Conservation (phyloP, 2,113 vertebrate genomes). For the Aegotheles bennettii region DNA sequence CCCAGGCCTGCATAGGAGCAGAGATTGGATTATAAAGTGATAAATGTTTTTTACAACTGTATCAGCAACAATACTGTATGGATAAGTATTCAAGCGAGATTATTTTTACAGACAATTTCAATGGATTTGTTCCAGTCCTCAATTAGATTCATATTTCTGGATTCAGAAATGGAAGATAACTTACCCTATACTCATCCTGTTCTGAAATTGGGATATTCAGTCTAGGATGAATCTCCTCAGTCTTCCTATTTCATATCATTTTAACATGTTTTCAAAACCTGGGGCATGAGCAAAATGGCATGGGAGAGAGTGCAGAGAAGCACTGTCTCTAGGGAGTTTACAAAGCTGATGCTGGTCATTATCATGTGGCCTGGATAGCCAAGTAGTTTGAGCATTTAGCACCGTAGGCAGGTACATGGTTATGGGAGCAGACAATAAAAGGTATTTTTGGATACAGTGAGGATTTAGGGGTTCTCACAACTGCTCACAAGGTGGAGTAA, state of each 20-base stretch:
- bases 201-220: slow-evolving; percentile 34
- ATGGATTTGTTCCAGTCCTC: slow-evolving; percentile 74
- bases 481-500: neutral
- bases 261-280: neutral
- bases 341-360: neutral
- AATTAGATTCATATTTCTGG: slow-evolving; percentile 75
- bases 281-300: neutral
- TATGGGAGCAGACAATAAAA: neutral
- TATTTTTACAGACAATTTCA: slow-evolving; percentile 78
- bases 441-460: neutral
- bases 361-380: neutral
- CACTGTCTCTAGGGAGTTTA: neutral
- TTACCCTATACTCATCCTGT: slow-evolving; percentile 21
- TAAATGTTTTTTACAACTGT: slow-evolving; percentile 83
- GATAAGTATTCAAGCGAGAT: slow-evolving; percentile 79
- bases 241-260: neutral
- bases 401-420: neutral
- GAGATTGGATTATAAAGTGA: slow-evolving; percentile 82
- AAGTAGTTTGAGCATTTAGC: neutral
- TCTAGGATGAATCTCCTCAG: slow-evolving; percentile 20
- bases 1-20: slow-evolving; percentile 73
- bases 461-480: neutral
- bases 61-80: slow-evolving; percentile 76
- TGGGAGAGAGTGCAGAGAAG: neutral
- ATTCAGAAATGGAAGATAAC: slow-evolving; percentile 63